Conservation (phyloP, 2,113 vertebrate species). For the Nipponia nippon region DNA sequence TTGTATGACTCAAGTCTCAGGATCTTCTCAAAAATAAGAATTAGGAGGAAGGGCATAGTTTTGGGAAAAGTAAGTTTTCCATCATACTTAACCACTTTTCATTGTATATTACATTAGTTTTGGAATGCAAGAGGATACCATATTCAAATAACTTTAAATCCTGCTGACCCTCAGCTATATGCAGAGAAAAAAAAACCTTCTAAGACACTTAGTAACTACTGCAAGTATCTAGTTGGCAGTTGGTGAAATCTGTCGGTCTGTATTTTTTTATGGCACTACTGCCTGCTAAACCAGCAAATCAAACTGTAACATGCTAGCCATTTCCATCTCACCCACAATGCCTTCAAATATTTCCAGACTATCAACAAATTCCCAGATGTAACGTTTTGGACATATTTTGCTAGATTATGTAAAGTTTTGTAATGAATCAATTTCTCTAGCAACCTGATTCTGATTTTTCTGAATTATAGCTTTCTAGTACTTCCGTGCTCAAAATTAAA, state of each 20-base stretch:
- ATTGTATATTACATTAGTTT: not conserved
- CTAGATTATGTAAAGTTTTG: not conserved
- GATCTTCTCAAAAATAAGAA: not conserved
- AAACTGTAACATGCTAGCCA: not conserved
- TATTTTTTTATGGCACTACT: not conserved
- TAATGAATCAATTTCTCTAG: not conserved
- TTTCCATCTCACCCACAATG: not conserved
- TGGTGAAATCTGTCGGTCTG: not conserved
- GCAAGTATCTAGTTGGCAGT: not conserved
- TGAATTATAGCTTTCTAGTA: not conserved
- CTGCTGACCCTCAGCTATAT: fast-evolving
- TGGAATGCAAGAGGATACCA: not conserved
- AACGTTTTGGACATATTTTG: not conserved
- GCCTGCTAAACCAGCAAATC: not conserved
- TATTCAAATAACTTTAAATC: not conserved
- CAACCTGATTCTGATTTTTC: not conserved
- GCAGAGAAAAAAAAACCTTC: not conserved
- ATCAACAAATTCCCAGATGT: not conserved
- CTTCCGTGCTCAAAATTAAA: not conserved
- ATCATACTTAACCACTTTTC: not conserved
- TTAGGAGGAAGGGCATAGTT: not conserved
- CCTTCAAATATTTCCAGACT: not conserved
- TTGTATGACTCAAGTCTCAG: not conserved
- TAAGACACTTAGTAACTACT: not conserved
- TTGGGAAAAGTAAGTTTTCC: not conserved